phyloP scores from a whole-genome alignment of 2,797 vertebrate species.

The Vespertilio murinus region DNA sequence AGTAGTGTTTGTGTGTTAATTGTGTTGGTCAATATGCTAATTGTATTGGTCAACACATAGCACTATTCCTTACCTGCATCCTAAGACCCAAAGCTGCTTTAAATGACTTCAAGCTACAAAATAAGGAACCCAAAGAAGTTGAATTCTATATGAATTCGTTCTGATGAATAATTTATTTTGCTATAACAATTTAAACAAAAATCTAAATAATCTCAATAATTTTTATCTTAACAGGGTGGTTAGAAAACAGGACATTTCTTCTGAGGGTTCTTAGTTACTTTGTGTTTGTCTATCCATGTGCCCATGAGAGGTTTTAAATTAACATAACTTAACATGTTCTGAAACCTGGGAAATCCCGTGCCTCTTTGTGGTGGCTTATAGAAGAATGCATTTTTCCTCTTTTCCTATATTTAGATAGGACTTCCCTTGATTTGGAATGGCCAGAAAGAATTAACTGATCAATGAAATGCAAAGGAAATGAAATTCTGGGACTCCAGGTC shows the following conservation, averaged over 20 bases:
- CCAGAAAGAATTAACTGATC: not conserved
- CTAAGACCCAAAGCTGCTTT: not conserved
- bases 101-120: not conserved
- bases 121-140: not conserved
- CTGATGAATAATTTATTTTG: not conserved
- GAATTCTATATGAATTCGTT: not conserved
- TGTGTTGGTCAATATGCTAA: not conserved
- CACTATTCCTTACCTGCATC: not conserved
- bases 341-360: not conserved
- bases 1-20: not conserved
- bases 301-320: not conserved
- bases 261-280: not conserved
- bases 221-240: not conserved
- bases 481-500: not conserved
- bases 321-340: not conserved
- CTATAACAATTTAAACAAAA: not conserved
- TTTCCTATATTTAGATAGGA: not conserved
- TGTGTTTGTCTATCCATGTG: not conserved
- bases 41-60: not conserved
- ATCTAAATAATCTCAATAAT: not conserved
- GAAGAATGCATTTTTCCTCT: not conserved
- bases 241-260: not conserved
- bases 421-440: not conserved
- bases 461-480: not conserved
- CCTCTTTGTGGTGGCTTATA: not conserved